These are phyloP conservation scores for Drosophila azteca DNA, from an alignment of 1,140 invertebrate species.

Conservation along the genomic window DNA sequence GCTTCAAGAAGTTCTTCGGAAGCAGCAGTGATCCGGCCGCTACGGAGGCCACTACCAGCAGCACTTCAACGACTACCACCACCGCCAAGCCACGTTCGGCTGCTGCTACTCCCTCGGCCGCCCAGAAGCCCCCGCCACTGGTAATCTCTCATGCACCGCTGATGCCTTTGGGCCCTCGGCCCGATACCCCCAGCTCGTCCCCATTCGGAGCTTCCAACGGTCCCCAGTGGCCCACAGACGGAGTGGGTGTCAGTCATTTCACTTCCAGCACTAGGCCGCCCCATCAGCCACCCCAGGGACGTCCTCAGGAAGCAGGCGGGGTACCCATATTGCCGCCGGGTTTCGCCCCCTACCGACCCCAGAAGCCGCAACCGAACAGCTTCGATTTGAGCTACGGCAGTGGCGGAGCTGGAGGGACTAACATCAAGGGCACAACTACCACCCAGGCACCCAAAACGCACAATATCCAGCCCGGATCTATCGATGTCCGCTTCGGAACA, in stretches of 20 bases:
- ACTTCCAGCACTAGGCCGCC: slow-evolving; percentile 10
- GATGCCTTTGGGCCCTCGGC: slow-evolving; percentile 72
- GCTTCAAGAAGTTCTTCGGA: slow-evolving; percentile 63
- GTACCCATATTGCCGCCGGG: slow-evolving; percentile 66
- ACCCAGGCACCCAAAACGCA: slow-evolving; percentile 42
- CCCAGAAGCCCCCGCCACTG: slow-evolving; percentile 69
- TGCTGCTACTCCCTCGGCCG: slow-evolving; percentile 21
- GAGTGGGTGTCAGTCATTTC: neutral
- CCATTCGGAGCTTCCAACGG: slow-evolving; percentile 52
- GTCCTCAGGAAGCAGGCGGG: neutral
- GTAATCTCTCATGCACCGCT: slow-evolving; percentile 73
- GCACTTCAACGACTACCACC: slow-evolving; percentile 21
- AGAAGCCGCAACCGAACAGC: slow-evolving; percentile 69
- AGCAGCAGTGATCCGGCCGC: slow-evolving; percentile 46
- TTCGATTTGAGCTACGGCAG: slow-evolving; percentile 78
- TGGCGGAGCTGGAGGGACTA: slow-evolving; percentile 24
- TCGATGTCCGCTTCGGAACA: slow-evolving; percentile 60
- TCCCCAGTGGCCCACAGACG: slow-evolving; percentile 64
- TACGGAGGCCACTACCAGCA: slow-evolving; percentile 6
- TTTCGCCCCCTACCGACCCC: slow-evolving; percentile 68
- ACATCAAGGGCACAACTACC: slow-evolving; percentile 47
- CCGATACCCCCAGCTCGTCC: slow-evolving; percentile 70
- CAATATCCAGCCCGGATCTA: slow-evolving; percentile 20
- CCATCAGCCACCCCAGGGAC: slow-evolving; percentile 2
- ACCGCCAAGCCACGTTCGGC: slow-evolving; percentile 21